Evolutionary conservation across 1,140 invertebrate genomes (phyloP), one percentile per base, ranked within the genome.

Genomic region (Drosophila albomicans): DNA sequence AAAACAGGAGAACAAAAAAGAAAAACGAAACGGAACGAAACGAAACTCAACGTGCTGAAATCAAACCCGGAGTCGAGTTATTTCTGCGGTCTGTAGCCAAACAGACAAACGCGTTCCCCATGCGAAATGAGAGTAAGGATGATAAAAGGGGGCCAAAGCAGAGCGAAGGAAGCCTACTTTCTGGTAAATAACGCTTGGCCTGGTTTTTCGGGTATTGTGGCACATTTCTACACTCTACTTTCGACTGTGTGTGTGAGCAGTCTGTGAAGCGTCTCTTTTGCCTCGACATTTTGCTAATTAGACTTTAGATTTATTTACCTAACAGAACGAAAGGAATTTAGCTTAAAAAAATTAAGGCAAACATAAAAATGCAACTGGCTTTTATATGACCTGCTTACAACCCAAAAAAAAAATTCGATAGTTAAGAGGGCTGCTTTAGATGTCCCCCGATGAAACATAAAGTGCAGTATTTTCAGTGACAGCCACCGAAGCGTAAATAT

Each of bases 391-490:
- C 28, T 13, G 51, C 32, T 52, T 58, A 45, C 45, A 58, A 41
- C 3, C 3, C 3, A 28, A 25, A 7, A 58, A 58, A 38, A 45
- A 58, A 43, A 58, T 43, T 58, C 38, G 38, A 58, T 58, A 25
- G 41, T 58, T 58, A 45, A 43, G 11, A 45, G 67, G 71, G 35
- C 35, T 62, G 52, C 58, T 54, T 28, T 15, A 32, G 46, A 41
- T 64, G 35, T 63, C 82, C 82, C 73, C 69, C 59, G 66, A 69
- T 88, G 84, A 84, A 84, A 77, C 82, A 87, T 87, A 84, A 88
- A 88, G 82, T 87, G 82, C 82, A 87, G 80, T 87, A 88, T 74
- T 70, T 25, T 73, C 49, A 32, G 80, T 66, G 64, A 62, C 80
- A 62, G 69, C 38, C 51, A 32, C 28, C 73, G 54, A 67, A 88